Conservation (phyloP, 2,797 vertebrate species). For the Cynopterus sphinx region DNA sequence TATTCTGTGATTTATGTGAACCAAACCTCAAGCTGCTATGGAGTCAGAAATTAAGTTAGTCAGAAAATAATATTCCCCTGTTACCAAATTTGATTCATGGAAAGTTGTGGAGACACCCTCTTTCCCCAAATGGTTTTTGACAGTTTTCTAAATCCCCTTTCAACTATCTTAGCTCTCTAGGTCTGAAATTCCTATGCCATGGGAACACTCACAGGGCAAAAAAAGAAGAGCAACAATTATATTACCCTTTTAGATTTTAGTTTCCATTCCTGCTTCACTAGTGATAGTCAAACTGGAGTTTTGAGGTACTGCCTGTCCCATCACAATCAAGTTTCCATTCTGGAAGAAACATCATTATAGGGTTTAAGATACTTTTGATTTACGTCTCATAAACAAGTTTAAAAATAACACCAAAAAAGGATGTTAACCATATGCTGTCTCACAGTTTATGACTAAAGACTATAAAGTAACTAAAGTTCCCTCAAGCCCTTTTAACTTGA, state of each 20-base stretch:
- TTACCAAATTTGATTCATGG: constrained; percentile 60
- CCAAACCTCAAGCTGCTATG: not conserved
- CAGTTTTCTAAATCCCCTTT: constrained; percentile 58
- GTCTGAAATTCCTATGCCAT: not conserved
- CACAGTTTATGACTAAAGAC: constrained; percentile 65
- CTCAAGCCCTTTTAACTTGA: constrained; percentile 81
- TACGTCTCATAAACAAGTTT: constrained; percentile 79
- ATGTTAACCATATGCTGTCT: constrained; percentile 75
- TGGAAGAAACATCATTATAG: constrained; percentile 52
- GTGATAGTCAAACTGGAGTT: not conserved
- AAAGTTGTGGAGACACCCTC: constrained; percentile 57
- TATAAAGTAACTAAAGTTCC: constrained; percentile 73
- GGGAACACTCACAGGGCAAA: not conserved
- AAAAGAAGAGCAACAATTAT: not conserved
- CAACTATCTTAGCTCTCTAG: not conserved
- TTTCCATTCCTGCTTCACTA: constrained; percentile 38
- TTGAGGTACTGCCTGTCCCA: not conserved
- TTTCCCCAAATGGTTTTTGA: constrained; percentile 43
- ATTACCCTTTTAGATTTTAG: not conserved
- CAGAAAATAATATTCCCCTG: constrained; percentile 67
- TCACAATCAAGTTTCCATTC: constrained; percentile 58
- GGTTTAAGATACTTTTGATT: constrained; percentile 75
- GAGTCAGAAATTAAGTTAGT: constrained; percentile 62
- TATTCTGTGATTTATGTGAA: constrained; percentile 64
- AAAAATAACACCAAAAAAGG: constrained; percentile 81